phyloP scores from a whole-genome alignment of 1,140 invertebrate species.

The Glomeris maerens region DNA sequence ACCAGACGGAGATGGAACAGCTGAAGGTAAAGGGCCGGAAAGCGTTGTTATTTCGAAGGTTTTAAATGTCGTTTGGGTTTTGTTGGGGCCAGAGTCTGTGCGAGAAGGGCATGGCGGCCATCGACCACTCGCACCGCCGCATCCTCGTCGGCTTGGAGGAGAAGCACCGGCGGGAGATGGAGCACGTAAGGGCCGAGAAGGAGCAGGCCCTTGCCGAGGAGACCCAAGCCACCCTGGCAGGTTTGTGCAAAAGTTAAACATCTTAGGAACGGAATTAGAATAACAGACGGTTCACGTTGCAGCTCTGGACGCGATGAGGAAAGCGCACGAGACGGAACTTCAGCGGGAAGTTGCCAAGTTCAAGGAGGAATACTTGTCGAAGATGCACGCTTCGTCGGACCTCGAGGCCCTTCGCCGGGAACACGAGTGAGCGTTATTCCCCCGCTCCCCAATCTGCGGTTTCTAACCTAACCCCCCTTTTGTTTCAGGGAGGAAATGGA shows the following conservation, averaged over 20 bases:
- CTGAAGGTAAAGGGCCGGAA: slow-evolving; percentile 39
- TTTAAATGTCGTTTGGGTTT: neutral
- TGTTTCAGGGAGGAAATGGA: slow-evolving; percentile 57
- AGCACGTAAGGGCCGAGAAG: slow-evolving; percentile 57
- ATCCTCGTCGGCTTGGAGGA: slow-evolving; percentile 70
- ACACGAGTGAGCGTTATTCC: slow-evolving; percentile 39
- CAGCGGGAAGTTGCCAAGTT: slow-evolving; percentile 72
- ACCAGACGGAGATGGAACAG: slow-evolving; percentile 74
- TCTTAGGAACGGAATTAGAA: neutral
- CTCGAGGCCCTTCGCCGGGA: slow-evolving; percentile 39
- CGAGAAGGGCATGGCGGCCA: slow-evolving; percentile 67
- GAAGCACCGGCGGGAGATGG: slow-evolving; percentile 60
- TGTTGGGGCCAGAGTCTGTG: slow-evolving; percentile 46
- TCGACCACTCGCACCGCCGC: slow-evolving; percentile 75
- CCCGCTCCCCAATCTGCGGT: too few species aligned
- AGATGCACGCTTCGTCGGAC: slow-evolving; percentile 47
- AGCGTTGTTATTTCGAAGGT: slow-evolving; percentile 5
- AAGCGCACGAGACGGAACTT: slow-evolving; percentile 81
- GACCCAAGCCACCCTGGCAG: slow-evolving; percentile 48
- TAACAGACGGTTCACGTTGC: neutral
- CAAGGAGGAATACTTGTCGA: slow-evolving; percentile 61
- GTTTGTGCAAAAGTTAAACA: slow-evolving; percentile 17
- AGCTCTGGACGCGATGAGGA: slow-evolving; percentile 79
- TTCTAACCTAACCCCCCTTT: slow-evolving; percentile 7
- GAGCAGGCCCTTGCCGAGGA: slow-evolving; percentile 78